Conservation (phyloP, 2,888 invertebrate species). For the Chloroclystis v-ata region DNA sequence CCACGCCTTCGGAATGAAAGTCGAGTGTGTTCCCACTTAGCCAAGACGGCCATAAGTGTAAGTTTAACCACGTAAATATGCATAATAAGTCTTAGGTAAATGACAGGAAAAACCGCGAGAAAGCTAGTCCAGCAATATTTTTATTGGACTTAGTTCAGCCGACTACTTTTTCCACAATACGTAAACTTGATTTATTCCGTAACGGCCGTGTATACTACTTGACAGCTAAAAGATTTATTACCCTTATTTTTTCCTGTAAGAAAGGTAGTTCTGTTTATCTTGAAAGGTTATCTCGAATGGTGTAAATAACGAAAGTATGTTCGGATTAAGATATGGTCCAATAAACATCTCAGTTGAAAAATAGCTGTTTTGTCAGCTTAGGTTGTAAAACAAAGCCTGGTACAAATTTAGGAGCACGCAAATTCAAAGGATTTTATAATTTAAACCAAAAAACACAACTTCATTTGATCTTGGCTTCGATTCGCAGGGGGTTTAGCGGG, state of each 20-base stretch:
- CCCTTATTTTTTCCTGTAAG: conserved; percentile 49
- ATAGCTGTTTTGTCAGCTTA: conserved; percentile 3
- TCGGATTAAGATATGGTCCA: conserved; percentile 27
- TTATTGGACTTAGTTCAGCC: conserved; percentile 30
- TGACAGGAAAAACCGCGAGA: no score
- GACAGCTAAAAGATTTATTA: conserved; percentile 62
- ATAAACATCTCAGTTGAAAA: conserved; percentile 23
- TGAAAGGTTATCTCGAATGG: conserved; percentile 34
- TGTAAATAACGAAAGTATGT: conserved; percentile 33
- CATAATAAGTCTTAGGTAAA: no score
- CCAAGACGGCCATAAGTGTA: no score
- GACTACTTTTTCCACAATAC: conserved; percentile 43
- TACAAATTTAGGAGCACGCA: neutral
- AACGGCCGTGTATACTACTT: conserved; percentile 54
- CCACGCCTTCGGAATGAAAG: no score
- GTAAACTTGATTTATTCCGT: conserved; percentile 59
- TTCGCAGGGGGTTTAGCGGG: no score
- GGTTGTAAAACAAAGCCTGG: neutral
- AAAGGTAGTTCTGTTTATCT: conserved; percentile 39
- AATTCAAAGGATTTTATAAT: no score
- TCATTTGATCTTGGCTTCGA: no score
- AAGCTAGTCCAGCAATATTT: no score
- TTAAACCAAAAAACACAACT: no score
- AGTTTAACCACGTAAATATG: no score
- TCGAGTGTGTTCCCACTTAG: no score